Evolutionary conservation across 2,888 invertebrate genomes (phyloP).

Genomic region (Lasioglossum marginatum): DNA sequence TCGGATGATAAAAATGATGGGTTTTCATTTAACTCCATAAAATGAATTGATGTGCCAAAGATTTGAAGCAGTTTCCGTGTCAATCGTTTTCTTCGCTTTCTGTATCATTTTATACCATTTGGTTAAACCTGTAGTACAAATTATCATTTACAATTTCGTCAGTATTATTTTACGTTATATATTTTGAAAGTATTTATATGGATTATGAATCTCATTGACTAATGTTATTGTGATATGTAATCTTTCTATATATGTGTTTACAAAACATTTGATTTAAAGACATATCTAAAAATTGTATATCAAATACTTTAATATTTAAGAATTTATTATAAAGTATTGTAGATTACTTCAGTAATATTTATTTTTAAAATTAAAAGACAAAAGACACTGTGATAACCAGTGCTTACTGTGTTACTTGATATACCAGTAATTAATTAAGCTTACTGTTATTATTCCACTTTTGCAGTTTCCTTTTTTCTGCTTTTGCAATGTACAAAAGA

Average conservation of each 20-base stretch:
- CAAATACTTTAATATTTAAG: slow-evolving; percentile 17
- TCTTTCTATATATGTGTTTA: background rate
- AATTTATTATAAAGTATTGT: slow-evolving; percentile 15
- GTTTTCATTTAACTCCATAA: slow-evolving; percentile 10
- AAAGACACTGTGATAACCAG: slow-evolving; percentile 65
- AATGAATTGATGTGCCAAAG: slow-evolving; percentile 49
- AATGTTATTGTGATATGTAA: slow-evolving; percentile 18
- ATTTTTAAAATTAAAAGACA: slow-evolving; percentile 34
- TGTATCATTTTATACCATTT: background rate
- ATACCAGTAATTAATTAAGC: slow-evolving; percentile 54
- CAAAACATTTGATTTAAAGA: slow-evolving; percentile 4
- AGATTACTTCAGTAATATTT: slow-evolving; percentile 33
- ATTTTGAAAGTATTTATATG: slow-evolving; percentile 3
- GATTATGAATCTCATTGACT: background rate
- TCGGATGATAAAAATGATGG: slow-evolving; percentile 1
- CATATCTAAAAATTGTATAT: slow-evolving; percentile 32
- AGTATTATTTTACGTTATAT: slow-evolving; percentile 1
- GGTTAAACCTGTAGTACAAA: slow-evolving; percentile 2
- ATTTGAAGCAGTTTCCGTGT: background rate
- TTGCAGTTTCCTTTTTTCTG: slow-evolving; percentile 13
- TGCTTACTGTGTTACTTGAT: slow-evolving; percentile 43
- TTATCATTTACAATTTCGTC: background rate
- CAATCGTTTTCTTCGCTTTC: slow-evolving; percentile 3
- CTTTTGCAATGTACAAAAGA: slow-evolving; percentile 1
- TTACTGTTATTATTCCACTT: slow-evolving; percentile 11